Conservation (phyloP, 2,113 vertebrate genomes). For the Cariama cristata region DNA sequence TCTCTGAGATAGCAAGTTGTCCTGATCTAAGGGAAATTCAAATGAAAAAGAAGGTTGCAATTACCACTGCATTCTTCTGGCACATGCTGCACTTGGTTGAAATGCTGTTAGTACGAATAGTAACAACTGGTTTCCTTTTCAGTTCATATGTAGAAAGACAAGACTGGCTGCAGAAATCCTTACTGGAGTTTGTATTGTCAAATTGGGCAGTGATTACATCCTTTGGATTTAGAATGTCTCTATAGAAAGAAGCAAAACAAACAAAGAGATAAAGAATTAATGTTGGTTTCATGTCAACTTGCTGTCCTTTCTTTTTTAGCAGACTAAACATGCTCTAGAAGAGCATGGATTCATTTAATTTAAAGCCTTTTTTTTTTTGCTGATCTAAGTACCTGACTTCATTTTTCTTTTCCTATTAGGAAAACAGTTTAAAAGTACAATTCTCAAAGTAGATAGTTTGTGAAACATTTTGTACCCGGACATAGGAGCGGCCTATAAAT, state of each 20-base stretch:
- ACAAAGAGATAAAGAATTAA: constrained; percentile 1
- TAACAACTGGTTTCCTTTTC: constrained; percentile 82
- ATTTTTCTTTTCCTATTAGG: background rate
- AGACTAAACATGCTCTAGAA: background rate
- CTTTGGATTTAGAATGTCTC: constrained; percentile 90
- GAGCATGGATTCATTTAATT: background rate
- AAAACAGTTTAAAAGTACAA: background rate
- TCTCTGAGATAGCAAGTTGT: background rate
- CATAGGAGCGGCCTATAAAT: background rate
- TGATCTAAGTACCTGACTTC: background rate
- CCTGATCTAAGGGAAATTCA: background rate
- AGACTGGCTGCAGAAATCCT: constrained; percentile 93
- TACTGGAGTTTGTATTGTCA: constrained; percentile 83
- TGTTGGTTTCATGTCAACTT: background rate
- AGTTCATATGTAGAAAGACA: constrained; percentile 88
- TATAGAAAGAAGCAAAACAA: constrained; percentile 55
- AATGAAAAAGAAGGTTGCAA: background rate
- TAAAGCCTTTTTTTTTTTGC: background rate
- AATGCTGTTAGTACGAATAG: constrained; percentile 79
- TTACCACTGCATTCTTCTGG: constrained; percentile 88
- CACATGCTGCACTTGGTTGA: constrained; percentile 94
- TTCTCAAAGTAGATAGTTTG: background rate
- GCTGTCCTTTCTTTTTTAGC: background rate
- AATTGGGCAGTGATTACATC: constrained; percentile 91
- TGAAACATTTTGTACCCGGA: background rate